Conservation (phyloP, 2,113 vertebrate species). For the Gambusia holbrooki region DNA sequence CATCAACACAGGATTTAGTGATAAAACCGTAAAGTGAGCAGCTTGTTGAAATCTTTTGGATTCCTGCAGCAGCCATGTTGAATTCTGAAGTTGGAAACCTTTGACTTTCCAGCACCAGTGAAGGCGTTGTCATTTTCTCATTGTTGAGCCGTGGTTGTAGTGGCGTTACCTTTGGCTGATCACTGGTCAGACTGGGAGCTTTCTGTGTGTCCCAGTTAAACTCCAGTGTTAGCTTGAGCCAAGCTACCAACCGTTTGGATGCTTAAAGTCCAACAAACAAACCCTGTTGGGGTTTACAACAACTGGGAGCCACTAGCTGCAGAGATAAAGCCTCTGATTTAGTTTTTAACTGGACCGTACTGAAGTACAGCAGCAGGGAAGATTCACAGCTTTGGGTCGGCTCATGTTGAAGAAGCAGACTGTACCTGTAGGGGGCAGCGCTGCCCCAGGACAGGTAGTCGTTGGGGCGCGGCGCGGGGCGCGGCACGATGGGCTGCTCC, state of each 20-base stretch:
- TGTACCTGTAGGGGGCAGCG: constrained; percentile 93
- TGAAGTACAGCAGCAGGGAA: background rate
- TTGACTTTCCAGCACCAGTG: too few species aligned
- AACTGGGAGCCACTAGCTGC: background rate
- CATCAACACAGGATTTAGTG: background rate
- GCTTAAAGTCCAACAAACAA: background rate
- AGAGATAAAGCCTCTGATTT: background rate
- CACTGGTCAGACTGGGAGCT: background rate
- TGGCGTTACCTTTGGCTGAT: background rate
- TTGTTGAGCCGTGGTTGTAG: background rate
- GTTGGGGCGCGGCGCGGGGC: constrained; percentile 92
- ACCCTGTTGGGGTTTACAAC: background rate
- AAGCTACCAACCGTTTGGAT: background rate
- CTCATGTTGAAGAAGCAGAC: too few species aligned
- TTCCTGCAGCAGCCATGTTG: too few species aligned
- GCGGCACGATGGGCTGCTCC: constrained; percentile 97
- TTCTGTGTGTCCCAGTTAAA: background rate
- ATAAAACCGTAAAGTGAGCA: background rate
- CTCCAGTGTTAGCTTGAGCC: background rate
- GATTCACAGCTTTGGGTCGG: background rate
- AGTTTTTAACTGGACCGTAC: background rate
- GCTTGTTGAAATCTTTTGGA: too few species aligned
- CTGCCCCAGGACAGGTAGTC: constrained; percentile 98
- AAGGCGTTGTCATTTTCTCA: background rate
- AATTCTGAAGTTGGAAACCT: too few species aligned